Evolutionary conservation across 2,888 invertebrate species (phyloP).

Genomic region (Mongoloraphidia duomilia): DNA sequence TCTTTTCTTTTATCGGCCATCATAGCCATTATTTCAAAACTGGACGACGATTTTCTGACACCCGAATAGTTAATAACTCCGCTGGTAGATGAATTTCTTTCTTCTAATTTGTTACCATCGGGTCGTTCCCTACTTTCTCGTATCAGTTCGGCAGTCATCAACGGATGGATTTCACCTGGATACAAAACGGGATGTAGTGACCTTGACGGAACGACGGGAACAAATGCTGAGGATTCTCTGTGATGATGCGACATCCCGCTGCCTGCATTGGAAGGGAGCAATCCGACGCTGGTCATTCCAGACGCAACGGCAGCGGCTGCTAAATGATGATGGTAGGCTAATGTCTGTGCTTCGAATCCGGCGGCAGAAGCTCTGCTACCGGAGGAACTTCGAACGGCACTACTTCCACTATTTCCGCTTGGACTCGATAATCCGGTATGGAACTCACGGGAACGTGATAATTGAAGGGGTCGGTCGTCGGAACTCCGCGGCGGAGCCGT

Average conservation of each 20-base stretch:
- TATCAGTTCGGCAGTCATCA: constrained; percentile 44
- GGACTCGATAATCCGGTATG: constrained; percentile 28
- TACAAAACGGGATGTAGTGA: constrained; percentile 58
- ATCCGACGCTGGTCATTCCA: constrained; percentile 21
- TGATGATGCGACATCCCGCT: constrained; percentile 37
- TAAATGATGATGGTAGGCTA: constrained; percentile 53
- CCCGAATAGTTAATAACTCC: constrained; percentile 9
- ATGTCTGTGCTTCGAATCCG: constrained; percentile 45
- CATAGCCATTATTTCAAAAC: constrained; percentile 76
- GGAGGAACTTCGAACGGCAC: constrained; percentile 29
- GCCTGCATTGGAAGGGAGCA: constrained; percentile 22
- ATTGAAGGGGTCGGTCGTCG: constrained; percentile 34
- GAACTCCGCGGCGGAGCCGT: constrained; percentile 8
- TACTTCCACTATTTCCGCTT: constrained; percentile 43
- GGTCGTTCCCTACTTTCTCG: constrained; percentile 30
- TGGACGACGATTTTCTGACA: constrained; percentile 28
- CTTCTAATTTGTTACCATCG: constrained; percentile 8
- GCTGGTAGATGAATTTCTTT: neutral
- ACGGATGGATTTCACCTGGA: constrained; percentile 54
- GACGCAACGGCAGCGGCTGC: constrained; percentile 32
- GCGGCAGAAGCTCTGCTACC: constrained; percentile 31
- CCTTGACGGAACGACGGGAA: constrained; percentile 72
- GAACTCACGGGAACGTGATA: constrained; percentile 36
- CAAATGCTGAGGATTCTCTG: constrained; percentile 72
- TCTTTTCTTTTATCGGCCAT: constrained; percentile 83